phyloP scores from a whole-genome alignment of 2,888 invertebrate genomes.

The Leucoptera coffeella region DNA sequence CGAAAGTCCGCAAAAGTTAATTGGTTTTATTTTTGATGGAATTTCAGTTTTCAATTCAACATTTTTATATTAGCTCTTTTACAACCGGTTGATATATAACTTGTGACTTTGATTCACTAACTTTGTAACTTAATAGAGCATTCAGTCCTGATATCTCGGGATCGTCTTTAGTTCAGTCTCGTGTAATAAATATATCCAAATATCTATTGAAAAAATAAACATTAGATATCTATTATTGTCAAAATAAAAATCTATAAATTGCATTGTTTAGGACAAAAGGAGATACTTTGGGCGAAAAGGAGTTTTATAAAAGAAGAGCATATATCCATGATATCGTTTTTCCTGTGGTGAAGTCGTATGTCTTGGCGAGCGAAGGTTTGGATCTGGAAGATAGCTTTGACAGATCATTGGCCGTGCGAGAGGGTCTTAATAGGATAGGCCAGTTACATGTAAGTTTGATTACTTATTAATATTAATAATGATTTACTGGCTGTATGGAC shows the following conservation, averaged over 20 bases:
- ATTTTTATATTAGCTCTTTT: too few species aligned
- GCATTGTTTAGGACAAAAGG: conserved; percentile 35
- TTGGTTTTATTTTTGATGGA: too few species aligned
- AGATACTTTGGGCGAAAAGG: conserved; percentile 57
- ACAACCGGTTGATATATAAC: neutral
- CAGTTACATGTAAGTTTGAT: conserved; percentile 54
- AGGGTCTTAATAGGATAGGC: conserved; percentile 67
- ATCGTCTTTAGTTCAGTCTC: too few species aligned
- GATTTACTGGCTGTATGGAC: neutral
- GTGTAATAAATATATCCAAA: too few species aligned
- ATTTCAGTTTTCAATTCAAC: too few species aligned
- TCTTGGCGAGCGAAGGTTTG: conserved; percentile 55
- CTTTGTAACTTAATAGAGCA: neutral
- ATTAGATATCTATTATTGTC: too few species aligned
- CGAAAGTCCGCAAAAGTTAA: too few species aligned
- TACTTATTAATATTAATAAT: neutral
- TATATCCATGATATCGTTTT: conserved; percentile 54
- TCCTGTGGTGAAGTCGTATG: conserved; percentile 55
- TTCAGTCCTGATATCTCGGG: too few species aligned
- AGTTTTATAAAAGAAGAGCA: conserved; percentile 54
- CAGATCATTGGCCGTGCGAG: conserved; percentile 63
- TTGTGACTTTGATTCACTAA: neutral
- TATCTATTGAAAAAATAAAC: too few species aligned
- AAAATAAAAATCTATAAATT: too few species aligned
- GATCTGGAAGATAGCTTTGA: conserved; percentile 55